Evolutionary conservation across 2,797 vertebrate species (phyloP).

Genomic region (Rhinoraja longicauda): DNA sequence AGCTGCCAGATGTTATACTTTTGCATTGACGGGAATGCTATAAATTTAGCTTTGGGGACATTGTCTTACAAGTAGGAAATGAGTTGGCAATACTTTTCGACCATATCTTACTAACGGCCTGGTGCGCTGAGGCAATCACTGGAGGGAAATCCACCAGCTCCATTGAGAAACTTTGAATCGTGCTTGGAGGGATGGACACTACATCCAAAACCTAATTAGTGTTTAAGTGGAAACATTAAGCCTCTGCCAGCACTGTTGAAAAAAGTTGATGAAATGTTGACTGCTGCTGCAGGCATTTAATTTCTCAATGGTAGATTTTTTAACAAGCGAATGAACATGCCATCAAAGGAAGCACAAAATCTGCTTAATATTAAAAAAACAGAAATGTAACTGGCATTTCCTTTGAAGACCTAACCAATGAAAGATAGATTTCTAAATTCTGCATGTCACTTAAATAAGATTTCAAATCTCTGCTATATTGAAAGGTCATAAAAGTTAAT

Average conservation of each 20-base stretch:
- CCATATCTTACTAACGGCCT: slow-evolving; percentile 22
- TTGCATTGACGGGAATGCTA: not conserved
- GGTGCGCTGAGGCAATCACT: slow-evolving; percentile 22
- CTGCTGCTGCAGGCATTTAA: slow-evolving; percentile 2
- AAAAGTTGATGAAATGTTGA: slow-evolving; percentile 30
- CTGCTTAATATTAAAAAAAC: too few species aligned
- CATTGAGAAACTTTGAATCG: not conserved
- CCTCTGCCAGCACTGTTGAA: not conserved
- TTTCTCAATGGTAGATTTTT: slow-evolving; percentile 4
- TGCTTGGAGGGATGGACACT: slow-evolving; percentile 19
- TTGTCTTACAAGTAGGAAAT: not conserved
- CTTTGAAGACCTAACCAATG: not conserved
- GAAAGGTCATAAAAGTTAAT: not conserved
- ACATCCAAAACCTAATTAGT: slow-evolving; percentile 22
- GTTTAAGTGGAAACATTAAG: slow-evolving; percentile 5
- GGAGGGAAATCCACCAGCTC: not conserved
- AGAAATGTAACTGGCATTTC: not conserved
- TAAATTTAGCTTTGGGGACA: slow-evolving; percentile 24
- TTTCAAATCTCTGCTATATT: not conserved
- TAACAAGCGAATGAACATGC: not conserved
- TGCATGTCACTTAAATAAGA: not conserved
- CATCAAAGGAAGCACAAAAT: not conserved
- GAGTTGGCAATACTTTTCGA: not conserved
- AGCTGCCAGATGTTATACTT: slow-evolving; percentile 16
- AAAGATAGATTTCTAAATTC: not conserved